phyloP scores from a whole-genome alignment of 2,797 vertebrate genomes.

The Eulemur mongoz region DNA sequence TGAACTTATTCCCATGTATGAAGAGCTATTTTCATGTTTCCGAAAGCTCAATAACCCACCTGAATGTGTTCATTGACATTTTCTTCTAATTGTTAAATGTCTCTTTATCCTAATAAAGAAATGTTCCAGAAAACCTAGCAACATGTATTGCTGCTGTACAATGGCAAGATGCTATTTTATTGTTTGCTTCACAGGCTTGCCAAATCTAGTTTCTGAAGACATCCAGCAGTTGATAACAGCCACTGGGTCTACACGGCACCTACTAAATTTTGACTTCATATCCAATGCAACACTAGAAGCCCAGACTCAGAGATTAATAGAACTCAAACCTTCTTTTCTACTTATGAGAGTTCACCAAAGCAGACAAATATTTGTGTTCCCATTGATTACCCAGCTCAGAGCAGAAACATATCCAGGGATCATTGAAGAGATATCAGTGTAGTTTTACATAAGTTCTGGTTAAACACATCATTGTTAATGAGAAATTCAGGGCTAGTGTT shows the following conservation, averaged over 20 bases:
- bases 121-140: background rate
- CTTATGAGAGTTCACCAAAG: background rate
- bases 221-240: background rate
- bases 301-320: background rate
- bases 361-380: background rate
- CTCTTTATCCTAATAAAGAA: constrained; percentile 16
- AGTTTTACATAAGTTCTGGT: background rate
- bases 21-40: background rate
- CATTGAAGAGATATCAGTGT: background rate
- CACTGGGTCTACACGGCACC: background rate
- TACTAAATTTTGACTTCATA: background rate
- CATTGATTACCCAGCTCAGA: background rate
- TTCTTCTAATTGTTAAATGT: constrained; percentile 15
- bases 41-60: background rate
- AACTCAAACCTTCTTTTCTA: background rate
- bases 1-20: background rate
- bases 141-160: background rate
- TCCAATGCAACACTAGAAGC: background rate
- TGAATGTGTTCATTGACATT: background rate
- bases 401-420: background rate
- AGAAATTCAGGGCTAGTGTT: background rate
- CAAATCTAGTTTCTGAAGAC: background rate
- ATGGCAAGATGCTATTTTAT: background rate
- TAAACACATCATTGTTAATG: background rate
- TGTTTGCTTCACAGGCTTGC: background rate